Percentiles rank a stretch among this genome's conserved stretches.
These are phyloP conservation scores for Bombylius major DNA, from an alignment of 2,888 invertebrate species.

Conservation along the genomic window DNA sequence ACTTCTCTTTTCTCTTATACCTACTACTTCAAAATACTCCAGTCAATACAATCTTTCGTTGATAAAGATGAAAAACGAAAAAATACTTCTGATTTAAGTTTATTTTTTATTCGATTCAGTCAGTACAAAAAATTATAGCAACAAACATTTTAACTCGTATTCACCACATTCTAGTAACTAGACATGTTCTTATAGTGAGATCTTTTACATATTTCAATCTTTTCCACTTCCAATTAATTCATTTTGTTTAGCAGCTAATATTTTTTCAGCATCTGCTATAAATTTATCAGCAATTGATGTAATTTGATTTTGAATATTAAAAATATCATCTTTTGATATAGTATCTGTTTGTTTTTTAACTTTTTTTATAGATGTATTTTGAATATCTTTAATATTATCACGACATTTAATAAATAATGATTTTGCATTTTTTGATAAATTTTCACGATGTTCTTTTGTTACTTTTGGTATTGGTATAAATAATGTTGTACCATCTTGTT, in stretches of 20 bases:
- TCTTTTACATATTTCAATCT: conserved; percentile 2
- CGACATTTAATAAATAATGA: conserved; percentile 64
- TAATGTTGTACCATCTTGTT: conserved; percentile 85
- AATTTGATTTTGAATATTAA: conserved; percentile 56
- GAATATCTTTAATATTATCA: conserved; percentile 60
- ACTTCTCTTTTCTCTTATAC: too few relatives aligned
- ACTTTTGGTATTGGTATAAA: conserved; percentile 85
- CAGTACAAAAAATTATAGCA: too few relatives aligned
- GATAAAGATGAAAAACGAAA: too few relatives aligned
- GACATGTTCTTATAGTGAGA: too few relatives aligned
- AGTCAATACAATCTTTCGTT: too few relatives aligned
- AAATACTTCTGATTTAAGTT: too few relatives aligned
- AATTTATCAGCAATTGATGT: conserved; percentile 54
- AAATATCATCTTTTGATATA: conserved; percentile 56
- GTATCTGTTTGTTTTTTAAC: conserved; percentile 52
- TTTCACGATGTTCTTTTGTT: conserved; percentile 85
- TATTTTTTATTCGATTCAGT: too few relatives aligned
- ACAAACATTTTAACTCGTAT: too few relatives aligned
- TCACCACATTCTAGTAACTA: too few relatives aligned
- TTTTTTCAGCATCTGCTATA: conserved; percentile 48
- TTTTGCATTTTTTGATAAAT: conserved; percentile 78
- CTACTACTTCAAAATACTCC: too few relatives aligned
- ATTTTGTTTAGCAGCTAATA: conserved; percentile 55
- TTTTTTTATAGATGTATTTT: conserved; percentile 57
- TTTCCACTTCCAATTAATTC: conserved; percentile 52